These are phyloP conservation scores for Amblyopsis rosae DNA, from an alignment of 2,113 vertebrate species.

Conservation along the genomic window DNA sequence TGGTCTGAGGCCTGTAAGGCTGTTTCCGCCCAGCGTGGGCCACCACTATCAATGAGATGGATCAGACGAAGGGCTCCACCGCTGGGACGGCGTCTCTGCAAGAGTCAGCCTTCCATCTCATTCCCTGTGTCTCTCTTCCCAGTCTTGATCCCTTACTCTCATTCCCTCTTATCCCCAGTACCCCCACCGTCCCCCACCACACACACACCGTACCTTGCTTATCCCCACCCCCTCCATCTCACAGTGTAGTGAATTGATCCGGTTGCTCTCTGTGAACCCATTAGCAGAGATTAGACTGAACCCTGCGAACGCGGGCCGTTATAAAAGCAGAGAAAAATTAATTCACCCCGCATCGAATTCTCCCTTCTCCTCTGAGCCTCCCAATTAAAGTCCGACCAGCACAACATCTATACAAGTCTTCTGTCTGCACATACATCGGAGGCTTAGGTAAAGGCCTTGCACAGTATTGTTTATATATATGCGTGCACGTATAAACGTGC, in stretches of 20 bases:
- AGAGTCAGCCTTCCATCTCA: not conserved
- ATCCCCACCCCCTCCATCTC: not conserved
- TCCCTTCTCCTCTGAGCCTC: conserved; percentile 51
- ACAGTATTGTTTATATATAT: conserved; percentile 9
- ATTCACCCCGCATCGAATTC: conserved; percentile 63
- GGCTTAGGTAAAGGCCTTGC: not conserved
- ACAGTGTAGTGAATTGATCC: conserved; percentile 59
- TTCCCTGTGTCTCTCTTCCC: not conserved
- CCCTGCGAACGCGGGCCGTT: conserved; percentile 43
- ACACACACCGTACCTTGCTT: conserved; percentile 2
- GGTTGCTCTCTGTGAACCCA: conserved; percentile 47
- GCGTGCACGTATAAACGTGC: conserved; percentile 14
- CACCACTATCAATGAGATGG: conserved; percentile 2
- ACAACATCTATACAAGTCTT: conserved; percentile 38
- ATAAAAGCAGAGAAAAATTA: conserved; percentile 57
- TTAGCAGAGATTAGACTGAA: conserved; percentile 68
- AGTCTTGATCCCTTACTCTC: not conserved
- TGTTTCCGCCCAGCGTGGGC: no score
- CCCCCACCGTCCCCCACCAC: not conserved
- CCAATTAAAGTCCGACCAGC: conserved; percentile 56
- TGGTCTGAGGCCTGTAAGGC: not conserved
- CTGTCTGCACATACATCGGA: conserved; percentile 19
- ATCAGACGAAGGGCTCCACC: conserved; percentile 23
- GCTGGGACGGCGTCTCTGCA: not conserved
- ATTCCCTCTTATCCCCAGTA: not conserved